phyloP scores from a whole-genome alignment of 2,113 vertebrate genomes.

The Pelvicachromis taeniatus region DNA sequence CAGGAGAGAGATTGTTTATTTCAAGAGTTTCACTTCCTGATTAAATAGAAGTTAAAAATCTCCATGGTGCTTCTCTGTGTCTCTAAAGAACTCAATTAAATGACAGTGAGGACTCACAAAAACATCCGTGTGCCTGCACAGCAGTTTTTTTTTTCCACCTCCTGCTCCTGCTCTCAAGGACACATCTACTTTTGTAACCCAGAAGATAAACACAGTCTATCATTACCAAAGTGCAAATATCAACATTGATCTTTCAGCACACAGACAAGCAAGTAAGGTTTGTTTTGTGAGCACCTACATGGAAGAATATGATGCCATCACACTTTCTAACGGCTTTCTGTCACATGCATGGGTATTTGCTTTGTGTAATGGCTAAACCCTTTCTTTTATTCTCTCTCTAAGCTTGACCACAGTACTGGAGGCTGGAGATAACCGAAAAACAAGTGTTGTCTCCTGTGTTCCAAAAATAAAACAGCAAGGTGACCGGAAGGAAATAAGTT shows the following conservation, averaged over 20 bases:
- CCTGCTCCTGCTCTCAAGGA: not conserved
- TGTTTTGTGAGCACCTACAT: not conserved
- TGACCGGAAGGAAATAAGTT: not conserved
- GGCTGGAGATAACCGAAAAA: not conserved
- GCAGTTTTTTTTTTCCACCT: not conserved
- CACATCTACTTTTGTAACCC: constrained; percentile 21
- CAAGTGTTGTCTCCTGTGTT: not conserved
- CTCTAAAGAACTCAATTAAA: not conserved
- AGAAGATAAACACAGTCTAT: constrained; percentile 33
- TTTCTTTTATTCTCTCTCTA: not conserved
- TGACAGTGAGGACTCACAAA: not conserved
- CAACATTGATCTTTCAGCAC: not conserved
- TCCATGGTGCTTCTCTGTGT: not conserved
- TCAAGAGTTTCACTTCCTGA: not conserved
- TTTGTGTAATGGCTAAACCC: not conserved
- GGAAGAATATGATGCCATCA: not conserved
- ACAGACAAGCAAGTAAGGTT: not conserved
- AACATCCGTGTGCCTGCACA: not conserved
- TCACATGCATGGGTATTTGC: not conserved
- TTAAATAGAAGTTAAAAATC: not conserved
- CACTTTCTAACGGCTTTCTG: not conserved
- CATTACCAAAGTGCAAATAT: constrained; percentile 32
- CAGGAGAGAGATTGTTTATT: not conserved
- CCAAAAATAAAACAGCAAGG: not conserved
- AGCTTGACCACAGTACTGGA: not conserved